Conservation (phyloP, 2,113 vertebrate genomes). For the Hassar affinis region DNA sequence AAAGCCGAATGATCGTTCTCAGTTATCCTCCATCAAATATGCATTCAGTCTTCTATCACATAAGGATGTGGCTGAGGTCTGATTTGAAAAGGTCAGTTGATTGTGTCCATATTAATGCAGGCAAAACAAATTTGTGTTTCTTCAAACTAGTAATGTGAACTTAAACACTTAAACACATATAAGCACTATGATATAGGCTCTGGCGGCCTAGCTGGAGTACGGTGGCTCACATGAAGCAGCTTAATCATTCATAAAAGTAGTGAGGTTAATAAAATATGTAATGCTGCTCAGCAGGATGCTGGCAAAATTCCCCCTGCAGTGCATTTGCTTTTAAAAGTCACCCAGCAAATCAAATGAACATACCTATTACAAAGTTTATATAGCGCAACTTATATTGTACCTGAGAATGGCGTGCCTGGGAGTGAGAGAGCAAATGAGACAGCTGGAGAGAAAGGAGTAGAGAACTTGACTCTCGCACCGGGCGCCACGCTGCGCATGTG, state of each 20-base stretch:
- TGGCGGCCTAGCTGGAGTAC: slow-evolving; percentile 21
- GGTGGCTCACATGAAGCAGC: slow-evolving; percentile 18
- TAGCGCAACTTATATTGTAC: slow-evolving; percentile 8
- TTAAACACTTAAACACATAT: not conserved
- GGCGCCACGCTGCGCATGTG: slow-evolving; percentile 34
- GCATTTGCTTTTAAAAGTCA: slow-evolving; percentile 36
- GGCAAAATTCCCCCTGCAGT: slow-evolving; percentile 33
- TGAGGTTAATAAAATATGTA: slow-evolving; percentile 51
- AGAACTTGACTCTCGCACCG: slow-evolving; percentile 16
- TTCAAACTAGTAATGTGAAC: not conserved
- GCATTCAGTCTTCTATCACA: not conserved
- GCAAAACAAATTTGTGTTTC: not conserved
- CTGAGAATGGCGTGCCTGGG: slow-evolving; percentile 26
- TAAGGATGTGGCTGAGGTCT: not conserved
- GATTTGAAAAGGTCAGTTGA: not conserved
- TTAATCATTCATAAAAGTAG: slow-evolving; percentile 52
- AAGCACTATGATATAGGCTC: slow-evolving; percentile 12
- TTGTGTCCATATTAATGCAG: not conserved
- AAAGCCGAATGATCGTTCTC: not conserved
- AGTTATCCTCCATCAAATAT: not conserved
- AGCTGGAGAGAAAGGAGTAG: slow-evolving; percentile 41
- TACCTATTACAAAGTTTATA: slow-evolving; percentile 30
- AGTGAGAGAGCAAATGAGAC: slow-evolving; percentile 43
- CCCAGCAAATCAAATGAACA: slow-evolving; percentile 24
- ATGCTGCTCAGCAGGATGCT: slow-evolving; percentile 24